Base-by-base conservation (phyloP, 1,140 invertebrate genomes). In the Drosophila subpulchrella region DNA sequence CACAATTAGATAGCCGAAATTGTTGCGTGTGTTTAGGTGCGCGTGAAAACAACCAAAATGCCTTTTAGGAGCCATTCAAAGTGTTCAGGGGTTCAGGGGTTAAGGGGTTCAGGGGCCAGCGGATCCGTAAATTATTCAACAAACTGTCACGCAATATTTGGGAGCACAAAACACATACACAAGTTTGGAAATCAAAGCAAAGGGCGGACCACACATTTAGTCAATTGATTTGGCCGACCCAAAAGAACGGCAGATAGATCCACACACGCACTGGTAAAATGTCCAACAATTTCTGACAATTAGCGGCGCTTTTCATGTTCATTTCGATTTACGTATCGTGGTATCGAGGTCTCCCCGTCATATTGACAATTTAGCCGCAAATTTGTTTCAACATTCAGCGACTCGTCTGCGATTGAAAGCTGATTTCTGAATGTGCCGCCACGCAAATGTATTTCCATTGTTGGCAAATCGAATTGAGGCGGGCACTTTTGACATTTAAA, bases 211-310 rank as follows among this genome's bases (percentile, higher is more conserved):
- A 73, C 57, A 77, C 81, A 80, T 80, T 85, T 74, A 61, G 75
- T 72, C 84, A 89, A 89, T 89, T 89, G 84, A 88, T 82, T 82
- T 81, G 71, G 46, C 56, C 41, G n/a, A 20, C 10, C 38, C 39
- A 50, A 55, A 47, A 55, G 61, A 75, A 46, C 38, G 41, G 10
- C 44, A 58, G 63, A 75, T 65, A 63, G 51, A 10, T 56, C 55
- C 24, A 56, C 39, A 71, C 78, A 79, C 78, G 65, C 74, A 73
- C 12, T 20, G 8, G 3, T 6, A 34, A 81, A 78, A 84, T 89
- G 81, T 71, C 61, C 56, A 90, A 90, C 82, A 83, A 88, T 90
- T 91, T 90, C 88, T 82, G 75, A 91, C 89, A 91, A 91, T 91
- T 91, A 89, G 83, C 88, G 88, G 89, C 84, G 78, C 78, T 88